Percentiles rank a stretch among this genome's conserved stretches.
phyloP scores from a whole-genome alignment of 2,888 invertebrate genomes.

The Patella ulyssiponensis region DNA sequence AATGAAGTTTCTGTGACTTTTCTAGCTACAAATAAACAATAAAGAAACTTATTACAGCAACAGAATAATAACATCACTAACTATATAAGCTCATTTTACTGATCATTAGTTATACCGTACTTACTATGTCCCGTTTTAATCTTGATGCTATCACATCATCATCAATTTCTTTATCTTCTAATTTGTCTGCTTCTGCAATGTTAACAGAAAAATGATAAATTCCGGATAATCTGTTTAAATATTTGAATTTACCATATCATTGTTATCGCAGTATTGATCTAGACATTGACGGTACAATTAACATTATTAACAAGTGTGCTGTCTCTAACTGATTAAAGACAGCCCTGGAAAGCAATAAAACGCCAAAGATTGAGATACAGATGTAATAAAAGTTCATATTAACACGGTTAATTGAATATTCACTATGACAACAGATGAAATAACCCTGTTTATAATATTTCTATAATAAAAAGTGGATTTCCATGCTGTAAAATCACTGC shows the following conservation, averaged over 20 bases:
- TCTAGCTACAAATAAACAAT: conserved; percentile 75
- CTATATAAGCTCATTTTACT: background rate
- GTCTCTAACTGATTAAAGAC: too few species aligned
- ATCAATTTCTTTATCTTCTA: conserved; percentile 76
- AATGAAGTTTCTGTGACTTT: conserved; percentile 85
- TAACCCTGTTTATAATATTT: too few species aligned
- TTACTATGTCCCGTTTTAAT: conserved; percentile 83
- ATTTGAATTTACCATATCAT: background rate
- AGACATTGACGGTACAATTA: too few species aligned
- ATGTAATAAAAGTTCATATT: too few species aligned
- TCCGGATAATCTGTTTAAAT: background rate
- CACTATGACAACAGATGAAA: too few species aligned
- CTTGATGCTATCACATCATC: conserved; percentile 80
- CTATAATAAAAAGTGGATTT: too few species aligned
- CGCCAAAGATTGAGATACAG: too few species aligned
- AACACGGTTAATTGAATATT: too few species aligned
- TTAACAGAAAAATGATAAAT: background rate
- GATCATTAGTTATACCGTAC: conserved; percentile 31
- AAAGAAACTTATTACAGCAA: conserved; percentile 14
- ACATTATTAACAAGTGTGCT: too few species aligned
- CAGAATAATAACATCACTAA: background rate
- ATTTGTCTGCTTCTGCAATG: conserved; percentile 56
- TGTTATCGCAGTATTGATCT: too few species aligned
- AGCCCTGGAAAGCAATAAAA: too few species aligned
- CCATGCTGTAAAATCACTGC: too few species aligned